These are phyloP conservation scores for Pseudomugil gertrudae DNA, from an alignment of 2,797 vertebrate species.

Conservation along the genomic window DNA sequence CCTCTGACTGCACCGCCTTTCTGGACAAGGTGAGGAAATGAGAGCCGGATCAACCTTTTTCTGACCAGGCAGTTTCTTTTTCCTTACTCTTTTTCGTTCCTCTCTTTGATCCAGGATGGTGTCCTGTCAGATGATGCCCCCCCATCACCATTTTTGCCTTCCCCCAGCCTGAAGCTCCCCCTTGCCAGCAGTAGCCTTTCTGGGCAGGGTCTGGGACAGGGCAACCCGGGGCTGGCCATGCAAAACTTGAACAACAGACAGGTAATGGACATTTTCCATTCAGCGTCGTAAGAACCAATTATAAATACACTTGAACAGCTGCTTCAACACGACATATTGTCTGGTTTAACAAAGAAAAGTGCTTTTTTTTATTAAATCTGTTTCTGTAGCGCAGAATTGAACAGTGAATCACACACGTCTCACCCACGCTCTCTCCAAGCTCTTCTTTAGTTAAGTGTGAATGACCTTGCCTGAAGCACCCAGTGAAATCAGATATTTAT, in stretches of 20 bases:
- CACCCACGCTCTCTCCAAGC: constrained; percentile 11
- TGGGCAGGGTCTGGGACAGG: constrained; percentile 94
- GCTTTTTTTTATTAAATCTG: constrained; percentile 4
- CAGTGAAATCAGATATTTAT: constrained; percentile 60
- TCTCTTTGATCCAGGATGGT: constrained; percentile 86
- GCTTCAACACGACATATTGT: not conserved
- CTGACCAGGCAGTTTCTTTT: no score
- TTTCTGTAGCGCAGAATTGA: not conserved
- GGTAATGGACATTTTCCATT: no score
- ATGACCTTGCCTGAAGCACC: constrained; percentile 66
- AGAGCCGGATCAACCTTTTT: not conserved
- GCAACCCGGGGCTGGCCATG: constrained; percentile 96
- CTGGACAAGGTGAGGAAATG: constrained; percentile 89
- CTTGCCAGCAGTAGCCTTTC: constrained; percentile 97
- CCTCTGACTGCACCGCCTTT: constrained; percentile 93
- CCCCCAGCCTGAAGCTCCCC: constrained; percentile 98
- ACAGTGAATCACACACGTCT: constrained; percentile 10
- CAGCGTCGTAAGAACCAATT: no score
- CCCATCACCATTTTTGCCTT: constrained; percentile 99
- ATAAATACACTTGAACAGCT: no score
- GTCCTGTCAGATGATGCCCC: constrained; percentile 95
- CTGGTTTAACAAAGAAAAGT: not conserved
- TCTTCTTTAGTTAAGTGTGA: constrained; percentile 40
- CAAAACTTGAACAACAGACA: constrained; percentile 99
- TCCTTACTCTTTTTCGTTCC: constrained; percentile 59